Evolutionary conservation across 2,888 invertebrate species (phyloP), one percentile per base, ranked within the genome.

Genomic region (Oscheius onirici): DNA sequence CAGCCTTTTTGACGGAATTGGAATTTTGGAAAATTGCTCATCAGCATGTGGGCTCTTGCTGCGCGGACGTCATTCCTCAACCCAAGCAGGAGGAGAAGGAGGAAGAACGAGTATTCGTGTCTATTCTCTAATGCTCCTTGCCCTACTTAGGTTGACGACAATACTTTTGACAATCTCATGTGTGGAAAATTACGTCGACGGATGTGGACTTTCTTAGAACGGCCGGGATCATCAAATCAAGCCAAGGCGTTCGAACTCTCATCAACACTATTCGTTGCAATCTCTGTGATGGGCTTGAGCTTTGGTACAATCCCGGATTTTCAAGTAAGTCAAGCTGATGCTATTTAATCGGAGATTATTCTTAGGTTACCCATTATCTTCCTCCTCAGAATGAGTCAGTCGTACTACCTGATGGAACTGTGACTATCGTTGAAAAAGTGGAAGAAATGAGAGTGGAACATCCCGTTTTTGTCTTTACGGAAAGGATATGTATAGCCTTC

Each of bases 261-360:
- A 3, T 86, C 86, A 11, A 87, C 86, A 10, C 72, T 87, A 8
- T 86, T 87, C 72, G 87, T 87, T 5, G 78, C 83, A 3, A 84
- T 87, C 58, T 86, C 86, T 22, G 87, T 87, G 44, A 86, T 86
- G 83, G 86, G 85, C 28, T 74, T 87, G 11, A 80, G 80, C 17
- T 85, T 87, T 73, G 87, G 86, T 63, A 87, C 87, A 8, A 87
- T 87, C 69, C 87, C 85, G 10, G 87, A 87, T 52, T 86, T 87
- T 74, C 86, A 86, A 71, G 85, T 84, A 49, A 40, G 49, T 28
- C 22, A 5, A 52, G 28, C 22, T 55, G 2, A 17, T 20, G 20
- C 15, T 34, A 22, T 17, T 51, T 20, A 43, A 17, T 40, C 20
- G n/a, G 28, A 52, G 13, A n/a, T 34, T 6, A n/a, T 15, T 81